phyloP scores from a whole-genome alignment of 1,140 invertebrate species.

The Coelopa frigida region DNA sequence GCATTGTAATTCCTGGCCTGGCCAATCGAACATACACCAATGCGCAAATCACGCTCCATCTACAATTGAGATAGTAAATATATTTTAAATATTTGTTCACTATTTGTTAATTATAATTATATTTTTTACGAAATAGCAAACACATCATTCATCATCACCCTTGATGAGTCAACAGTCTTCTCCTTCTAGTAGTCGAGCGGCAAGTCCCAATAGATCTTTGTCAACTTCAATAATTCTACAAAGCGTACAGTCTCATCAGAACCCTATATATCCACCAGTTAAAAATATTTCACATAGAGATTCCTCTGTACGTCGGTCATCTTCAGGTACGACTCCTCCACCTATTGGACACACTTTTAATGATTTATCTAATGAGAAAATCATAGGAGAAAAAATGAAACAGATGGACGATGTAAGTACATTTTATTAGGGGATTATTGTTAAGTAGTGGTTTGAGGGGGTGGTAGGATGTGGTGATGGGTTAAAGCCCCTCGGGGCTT shows the following conservation, averaged over 20 bases:
- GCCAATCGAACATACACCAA: conserved; percentile 13
- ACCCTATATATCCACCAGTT: conserved; percentile 13
- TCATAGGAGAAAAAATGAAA: conserved; percentile 25
- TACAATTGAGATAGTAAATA: conserved; percentile 6
- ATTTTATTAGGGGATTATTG: no score
- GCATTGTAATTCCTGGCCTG: conserved; percentile 28
- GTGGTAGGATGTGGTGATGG: no score
- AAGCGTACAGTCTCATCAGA: conserved; percentile 21
- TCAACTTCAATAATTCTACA: conserved; percentile 44
- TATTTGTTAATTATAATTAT: conserved; percentile 3
- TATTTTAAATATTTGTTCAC: conserved; percentile 1
- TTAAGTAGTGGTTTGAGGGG: no score
- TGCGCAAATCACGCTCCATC: conserved; percentile 5
- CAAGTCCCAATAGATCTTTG: conserved; percentile 49
- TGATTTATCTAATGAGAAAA: conserved; percentile 16
- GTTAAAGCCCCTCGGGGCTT: no score
- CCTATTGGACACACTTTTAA: conserved; percentile 20
- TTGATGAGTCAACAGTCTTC: conserved; percentile 52
- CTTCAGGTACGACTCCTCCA: conserved; percentile 48
- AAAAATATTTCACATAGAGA: conserved; percentile 29
- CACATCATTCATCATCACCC: conserved; percentile 48
- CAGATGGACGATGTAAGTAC: conserved; percentile 33
- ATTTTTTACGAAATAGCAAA: conserved; percentile 34
- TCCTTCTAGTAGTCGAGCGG: conserved; percentile 53
- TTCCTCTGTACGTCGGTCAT: conserved; percentile 38